A percentile compares a stretch with the other conserved stretches of the same genome.
Evolutionary conservation across 2,797 vertebrate genomes (phyloP).

Genomic region (Cephalopachus bancanus): DNA sequence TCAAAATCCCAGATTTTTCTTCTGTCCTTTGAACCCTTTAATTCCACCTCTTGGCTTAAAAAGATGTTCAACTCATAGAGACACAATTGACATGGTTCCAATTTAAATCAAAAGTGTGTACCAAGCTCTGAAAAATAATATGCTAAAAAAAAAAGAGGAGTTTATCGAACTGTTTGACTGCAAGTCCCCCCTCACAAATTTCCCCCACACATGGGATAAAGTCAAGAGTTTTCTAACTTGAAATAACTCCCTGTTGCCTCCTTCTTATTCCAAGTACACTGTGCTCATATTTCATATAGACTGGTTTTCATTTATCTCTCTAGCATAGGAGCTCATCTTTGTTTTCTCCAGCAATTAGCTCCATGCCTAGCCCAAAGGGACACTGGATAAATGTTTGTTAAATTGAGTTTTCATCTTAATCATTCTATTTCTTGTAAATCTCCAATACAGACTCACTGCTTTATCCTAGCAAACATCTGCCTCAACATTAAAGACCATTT

Average conservation of each 20-base stretch:
- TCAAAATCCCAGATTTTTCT: background rate
- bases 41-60: background rate
- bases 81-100: background rate
- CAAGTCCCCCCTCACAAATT: background rate
- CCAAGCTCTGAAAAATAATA: conserved; percentile 22
- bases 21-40: background rate
- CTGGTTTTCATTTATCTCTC: background rate
- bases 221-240: too few species aligned
- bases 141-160: background rate
- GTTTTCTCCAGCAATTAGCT: background rate
- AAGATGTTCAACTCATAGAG: background rate
- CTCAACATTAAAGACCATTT: background rate
- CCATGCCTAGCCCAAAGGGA: background rate
- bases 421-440: background rate
- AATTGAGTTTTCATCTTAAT: background rate
- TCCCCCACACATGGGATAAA: background rate
- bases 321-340: background rate
- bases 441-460: background rate
- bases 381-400: background rate
- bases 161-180: background rate
- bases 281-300: background rate
- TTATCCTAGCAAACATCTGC: background rate
- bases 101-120: background rate
- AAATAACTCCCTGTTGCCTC: background rate
- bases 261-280: too few species aligned